These are phyloP conservation scores for Falcaria lacertinaria DNA, from an alignment of 2,888 invertebrate species.

Conservation along the genomic window DNA sequence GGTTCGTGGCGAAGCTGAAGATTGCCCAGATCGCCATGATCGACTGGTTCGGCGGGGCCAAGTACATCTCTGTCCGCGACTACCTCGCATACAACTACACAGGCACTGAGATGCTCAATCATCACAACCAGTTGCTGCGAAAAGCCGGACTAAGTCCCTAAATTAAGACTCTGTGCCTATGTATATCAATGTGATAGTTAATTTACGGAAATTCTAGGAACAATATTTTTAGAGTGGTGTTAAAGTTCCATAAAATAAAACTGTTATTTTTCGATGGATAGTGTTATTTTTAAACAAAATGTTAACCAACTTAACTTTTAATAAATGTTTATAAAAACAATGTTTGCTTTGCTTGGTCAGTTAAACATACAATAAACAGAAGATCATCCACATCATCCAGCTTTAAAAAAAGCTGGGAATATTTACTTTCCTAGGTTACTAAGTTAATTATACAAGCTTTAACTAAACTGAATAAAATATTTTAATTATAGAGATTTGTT, in stretches of 20 bases:
- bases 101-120: constrained; percentile 49
- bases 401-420: no score
- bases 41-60: constrained; percentile 91
- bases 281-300: no score
- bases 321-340: no score
- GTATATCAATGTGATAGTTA: constrained; percentile 1
- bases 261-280: no score
- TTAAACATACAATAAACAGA: no score
- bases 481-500: no score
- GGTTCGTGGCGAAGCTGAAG: constrained; percentile 88
- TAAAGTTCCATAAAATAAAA: background rate
- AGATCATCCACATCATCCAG: no score
- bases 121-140: constrained; percentile 24
- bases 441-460: no score
- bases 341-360: no score
- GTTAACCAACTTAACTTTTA: no score
- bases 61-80: constrained; percentile 81
- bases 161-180: background rate
- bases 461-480: no score
- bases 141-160: constrained; percentile 1
- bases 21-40: constrained; percentile 86
- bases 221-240: background rate
- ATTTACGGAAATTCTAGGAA: background rate
- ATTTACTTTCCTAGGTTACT: no score
- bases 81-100: constrained; percentile 80